A percentile compares a stretch with the other conserved stretches of the same genome.
Conservation (phyloP, 2,888 invertebrate species). For the Mesorhabditis belari region DNA sequence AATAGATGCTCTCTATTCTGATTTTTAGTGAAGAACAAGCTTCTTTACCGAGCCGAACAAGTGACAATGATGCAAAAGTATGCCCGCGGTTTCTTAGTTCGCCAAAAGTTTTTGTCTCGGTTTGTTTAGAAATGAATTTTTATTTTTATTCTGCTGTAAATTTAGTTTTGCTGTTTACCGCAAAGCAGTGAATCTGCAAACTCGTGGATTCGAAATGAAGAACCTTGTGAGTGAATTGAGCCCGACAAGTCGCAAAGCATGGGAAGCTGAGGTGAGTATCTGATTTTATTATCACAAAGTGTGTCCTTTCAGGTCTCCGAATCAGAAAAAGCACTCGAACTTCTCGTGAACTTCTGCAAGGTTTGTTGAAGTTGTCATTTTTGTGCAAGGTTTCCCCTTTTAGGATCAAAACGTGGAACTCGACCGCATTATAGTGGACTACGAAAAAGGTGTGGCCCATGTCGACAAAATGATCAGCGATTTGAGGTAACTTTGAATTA, state of each 20-base stretch:
- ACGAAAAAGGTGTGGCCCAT: conserved; percentile 22
- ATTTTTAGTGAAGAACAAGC: conserved; percentile 93
- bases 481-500: conserved; percentile 21
- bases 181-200: neutral
- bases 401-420: conserved; percentile 1
- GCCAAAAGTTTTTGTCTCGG: conserved; percentile 59
- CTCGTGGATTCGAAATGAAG: neutral
- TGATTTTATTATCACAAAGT: neutral
- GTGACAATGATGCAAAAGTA: conserved; percentile 77
- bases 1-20: too few relatives aligned
- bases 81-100: conserved; percentile 74
- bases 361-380: neutral
- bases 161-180: neutral
- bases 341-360: neutral
- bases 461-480: conserved; percentile 26
- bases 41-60: conserved; percentile 73
- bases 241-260: neutral
- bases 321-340: neutral
- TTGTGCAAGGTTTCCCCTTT: neutral
- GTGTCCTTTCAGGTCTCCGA: neutral
- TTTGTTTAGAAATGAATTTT: too few relatives aligned
- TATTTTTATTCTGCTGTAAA: too few relatives aligned
- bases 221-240: neutral
- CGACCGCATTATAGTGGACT: conserved; percentile 14
- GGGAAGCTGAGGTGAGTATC: neutral